Evolutionary conservation across 2,797 vertebrate species (phyloP), one percentile per base, ranked within the genome.

Genomic region (Okamejei kenojei): DNA sequence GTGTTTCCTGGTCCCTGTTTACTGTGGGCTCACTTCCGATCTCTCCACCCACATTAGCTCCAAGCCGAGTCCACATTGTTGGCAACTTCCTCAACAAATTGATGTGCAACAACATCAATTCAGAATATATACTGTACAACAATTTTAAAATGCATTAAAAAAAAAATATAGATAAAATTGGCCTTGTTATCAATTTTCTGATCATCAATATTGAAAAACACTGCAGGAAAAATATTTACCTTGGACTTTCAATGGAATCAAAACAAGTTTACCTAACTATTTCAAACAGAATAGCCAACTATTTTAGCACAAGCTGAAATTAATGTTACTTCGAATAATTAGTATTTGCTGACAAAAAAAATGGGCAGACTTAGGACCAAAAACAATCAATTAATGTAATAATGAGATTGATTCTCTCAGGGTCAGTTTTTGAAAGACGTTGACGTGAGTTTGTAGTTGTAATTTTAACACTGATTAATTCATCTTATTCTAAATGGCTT

Each of bases 391-490:
- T 84, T 10, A 84, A 84, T 13, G 13, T 10, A 29, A 2, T 29
- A 58, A 3, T 58, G 0, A 2, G n/a, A 32, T 65, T 68, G 61
- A 88, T 35, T 88, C 15, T 68, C 84, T 10, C n/a, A 68, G n/a
- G 29, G 21, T 88, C 7, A 65, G 13, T 11, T 29, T 58, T 58
- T 58, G 29, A 15, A 35, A 63, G 29, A 21, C 29, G 54, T 61
- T 84, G 3, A 13, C 21, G n/a, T 68, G 61, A 68, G 15, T 32
- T 65, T 3, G 15, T 17, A n/a, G 61, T n/a, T 63, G 17, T 8
- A 88, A 68, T 88, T 88, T 88, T 19, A 88, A n/a, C 29, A 21
- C 84, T 35, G 65, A n/a, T 88, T 68, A 65, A 88, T 2, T n/a
- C 61, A 29, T 4, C 26, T 63, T 63, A 63, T 68, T 68, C 68